phyloP scores from a whole-genome alignment of 2,888 invertebrate species.

The Melanostoma mellinum region DNA sequence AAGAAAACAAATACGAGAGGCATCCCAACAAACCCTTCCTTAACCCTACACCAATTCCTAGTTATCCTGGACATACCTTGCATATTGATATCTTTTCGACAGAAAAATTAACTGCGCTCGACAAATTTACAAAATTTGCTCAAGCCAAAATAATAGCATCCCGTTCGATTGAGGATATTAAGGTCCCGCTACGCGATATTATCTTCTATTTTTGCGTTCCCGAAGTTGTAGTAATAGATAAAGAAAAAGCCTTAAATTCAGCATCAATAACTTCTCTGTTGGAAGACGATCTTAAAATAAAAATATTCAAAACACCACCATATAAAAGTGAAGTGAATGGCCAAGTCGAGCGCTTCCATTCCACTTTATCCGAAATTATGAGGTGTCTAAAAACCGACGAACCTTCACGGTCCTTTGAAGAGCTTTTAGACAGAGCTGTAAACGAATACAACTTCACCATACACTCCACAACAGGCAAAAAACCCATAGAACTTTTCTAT shows the following conservation, averaged over 20 bases:
- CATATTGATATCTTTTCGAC: conserved; percentile 55
- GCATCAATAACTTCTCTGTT: conserved; percentile 1
- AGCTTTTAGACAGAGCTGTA: no score
- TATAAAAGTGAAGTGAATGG: background rate
- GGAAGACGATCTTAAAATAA: conserved; percentile 19
- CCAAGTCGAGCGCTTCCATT: no score
- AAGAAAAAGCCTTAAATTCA: conserved; percentile 1
- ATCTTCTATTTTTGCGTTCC: conserved; percentile 19
- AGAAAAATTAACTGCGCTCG: conserved; percentile 51
- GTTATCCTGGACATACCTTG: conserved; percentile 42
- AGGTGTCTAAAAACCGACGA: background rate
- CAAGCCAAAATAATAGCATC: conserved; percentile 11
- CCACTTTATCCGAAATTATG: no score
- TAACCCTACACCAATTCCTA: conserved; percentile 39
- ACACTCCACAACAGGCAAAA: no score
- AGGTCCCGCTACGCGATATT: conserved; percentile 17
- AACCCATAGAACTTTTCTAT: no score
- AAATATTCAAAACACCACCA: conserved; percentile 1
- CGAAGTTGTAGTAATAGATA: conserved; percentile 31
- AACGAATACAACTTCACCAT: no score
- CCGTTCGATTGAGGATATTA: conserved; percentile 35
- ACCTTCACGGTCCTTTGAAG: no score
- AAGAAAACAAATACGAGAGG: conserved; percentile 48
- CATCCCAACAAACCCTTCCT: conserved; percentile 18
- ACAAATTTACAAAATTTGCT: conserved; percentile 20